Base-by-base conservation (phyloP, 2,797 vertebrate genomes). In the Coregonus suidteri region DNA sequence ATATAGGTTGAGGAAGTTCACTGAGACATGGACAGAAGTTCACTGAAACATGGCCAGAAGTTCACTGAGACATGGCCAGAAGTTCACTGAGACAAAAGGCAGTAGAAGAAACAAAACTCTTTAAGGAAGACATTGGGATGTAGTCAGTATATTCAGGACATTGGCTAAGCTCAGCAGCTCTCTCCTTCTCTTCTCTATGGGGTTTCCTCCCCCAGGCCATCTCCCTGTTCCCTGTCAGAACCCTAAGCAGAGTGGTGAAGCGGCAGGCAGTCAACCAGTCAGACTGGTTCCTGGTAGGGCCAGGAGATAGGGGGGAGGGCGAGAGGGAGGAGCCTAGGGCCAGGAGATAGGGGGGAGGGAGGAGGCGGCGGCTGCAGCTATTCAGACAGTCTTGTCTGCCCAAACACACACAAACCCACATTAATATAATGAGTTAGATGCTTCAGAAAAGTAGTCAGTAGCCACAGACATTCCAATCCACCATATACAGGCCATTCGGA, bases 271-370 rank as follows among this genome's bases (percentile, higher is more conserved):
- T 80, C 34, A 93, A 93, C 93, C 91, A 92, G 93, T 94, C 83
- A 4, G 80, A 94, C 92, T 90, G 91, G 92, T 94, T 94, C 89
- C 86, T 86, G 89, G 79, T 79, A n/a, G 85, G 88, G 90, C 87
- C 82, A 86, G 68, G 47, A 53, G 77, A 72, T 66, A 69, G 75
- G 84, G 82, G 82, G 0, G 20, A 76, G 75, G 72, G 71, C 78
- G 81, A 52, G 59, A 74, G 84, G 41, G 41, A 41, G 41, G 41
- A 41, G 41, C 59, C 85, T 79, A n/a, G 85, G 88, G 90, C 87
- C 82, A 86, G 68, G 47, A 53, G 77, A 72, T 66, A 69, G 75
- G 84, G 82, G 82, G 0, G 20, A 76, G 75, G 72, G 41, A 47
- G 41, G 41, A 47, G 41, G 47, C 64, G n/a, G 80, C 34, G 71